Percentiles rank a stretch among this genome's conserved stretches.
Conservation (phyloP, 2,797 vertebrate species). For the Zalophus californianus region DNA sequence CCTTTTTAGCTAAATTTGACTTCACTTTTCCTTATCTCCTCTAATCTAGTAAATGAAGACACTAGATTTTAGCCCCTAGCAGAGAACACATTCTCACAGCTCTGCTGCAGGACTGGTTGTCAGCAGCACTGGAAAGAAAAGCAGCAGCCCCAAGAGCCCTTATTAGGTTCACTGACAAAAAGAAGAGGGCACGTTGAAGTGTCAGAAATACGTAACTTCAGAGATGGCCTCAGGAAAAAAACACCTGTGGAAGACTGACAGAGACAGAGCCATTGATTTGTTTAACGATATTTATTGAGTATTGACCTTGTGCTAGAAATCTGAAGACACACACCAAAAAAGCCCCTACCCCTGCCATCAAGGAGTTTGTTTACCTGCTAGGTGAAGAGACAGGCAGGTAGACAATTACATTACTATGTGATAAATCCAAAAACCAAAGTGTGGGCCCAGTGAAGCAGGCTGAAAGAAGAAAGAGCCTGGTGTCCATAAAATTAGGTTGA, state of each 20-base stretch:
- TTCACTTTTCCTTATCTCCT: slow-evolving; percentile 28
- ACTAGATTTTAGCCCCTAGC: slow-evolving; percentile 1
- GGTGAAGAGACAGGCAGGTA: neutral
- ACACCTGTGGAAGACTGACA: neutral
- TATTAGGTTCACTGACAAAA: neutral
- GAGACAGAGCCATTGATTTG: neutral
- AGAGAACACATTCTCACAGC: neutral
- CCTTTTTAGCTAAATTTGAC: slow-evolving; percentile 8
- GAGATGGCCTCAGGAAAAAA: neutral
- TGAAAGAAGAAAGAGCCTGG: neutral
- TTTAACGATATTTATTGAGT: neutral
- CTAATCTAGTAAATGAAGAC: slow-evolving; percentile 30
- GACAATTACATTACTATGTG: neutral
- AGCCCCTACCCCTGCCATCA: neutral
- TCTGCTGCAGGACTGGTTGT: neutral
- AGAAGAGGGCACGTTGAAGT: neutral
- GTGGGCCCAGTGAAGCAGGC: neutral
- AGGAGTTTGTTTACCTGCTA: neutral
- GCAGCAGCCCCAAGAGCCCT: neutral
- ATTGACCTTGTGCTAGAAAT: slow-evolving; percentile 2
- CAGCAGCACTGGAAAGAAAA: neutral
- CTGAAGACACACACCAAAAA: neutral
- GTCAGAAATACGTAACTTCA: neutral
- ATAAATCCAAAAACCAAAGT: neutral
- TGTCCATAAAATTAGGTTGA: neutral